phyloP scores from a whole-genome alignment of 2,888 invertebrate genomes.

The Parasteatoda lunata region DNA sequence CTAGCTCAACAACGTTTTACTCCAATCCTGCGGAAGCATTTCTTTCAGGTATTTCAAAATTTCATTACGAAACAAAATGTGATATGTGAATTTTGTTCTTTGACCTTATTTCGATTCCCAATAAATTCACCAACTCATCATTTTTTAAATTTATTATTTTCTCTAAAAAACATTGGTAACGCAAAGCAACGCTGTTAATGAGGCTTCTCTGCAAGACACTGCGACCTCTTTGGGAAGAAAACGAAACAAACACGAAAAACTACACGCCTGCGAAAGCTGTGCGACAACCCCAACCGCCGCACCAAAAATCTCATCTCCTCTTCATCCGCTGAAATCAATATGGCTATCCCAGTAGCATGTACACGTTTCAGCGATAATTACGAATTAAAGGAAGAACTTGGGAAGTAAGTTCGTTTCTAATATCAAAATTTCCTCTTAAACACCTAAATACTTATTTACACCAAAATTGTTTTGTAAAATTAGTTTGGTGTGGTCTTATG shows the following conservation, averaged over 20 bases:
- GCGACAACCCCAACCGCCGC: slow-evolving; percentile 36
- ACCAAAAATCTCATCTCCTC: slow-evolving; percentile 37
- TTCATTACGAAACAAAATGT: no score
- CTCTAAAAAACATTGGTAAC: background rate
- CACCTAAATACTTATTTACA: no score
- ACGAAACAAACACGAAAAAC: slow-evolving; percentile 59
- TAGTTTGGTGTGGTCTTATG: background rate
- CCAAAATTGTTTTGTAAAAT: background rate
- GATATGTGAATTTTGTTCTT: no score
- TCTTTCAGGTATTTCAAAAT: no score
- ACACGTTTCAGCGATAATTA: slow-evolving; percentile 99
- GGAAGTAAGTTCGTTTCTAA: slow-evolving; percentile 86
- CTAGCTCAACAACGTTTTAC: no score
- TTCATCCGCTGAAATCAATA: slow-evolving; percentile 72
- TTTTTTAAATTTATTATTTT: background rate
- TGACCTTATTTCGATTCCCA: no score
- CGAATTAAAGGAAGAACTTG: slow-evolving; percentile 99
- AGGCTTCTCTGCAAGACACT: slow-evolving; percentile 60
- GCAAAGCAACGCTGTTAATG: slow-evolving; percentile 58
- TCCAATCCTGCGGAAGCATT: no score
- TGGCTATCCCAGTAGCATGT: slow-evolving; percentile 79
- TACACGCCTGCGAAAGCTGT: slow-evolving; percentile 58
- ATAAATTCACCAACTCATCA: background rate
- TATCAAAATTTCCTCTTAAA: background rate
- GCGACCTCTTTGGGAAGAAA: slow-evolving; percentile 42